Base-by-base conservation (phyloP, 2,797 vertebrate species). In the Chiroxiphia lanceolata region DNA sequence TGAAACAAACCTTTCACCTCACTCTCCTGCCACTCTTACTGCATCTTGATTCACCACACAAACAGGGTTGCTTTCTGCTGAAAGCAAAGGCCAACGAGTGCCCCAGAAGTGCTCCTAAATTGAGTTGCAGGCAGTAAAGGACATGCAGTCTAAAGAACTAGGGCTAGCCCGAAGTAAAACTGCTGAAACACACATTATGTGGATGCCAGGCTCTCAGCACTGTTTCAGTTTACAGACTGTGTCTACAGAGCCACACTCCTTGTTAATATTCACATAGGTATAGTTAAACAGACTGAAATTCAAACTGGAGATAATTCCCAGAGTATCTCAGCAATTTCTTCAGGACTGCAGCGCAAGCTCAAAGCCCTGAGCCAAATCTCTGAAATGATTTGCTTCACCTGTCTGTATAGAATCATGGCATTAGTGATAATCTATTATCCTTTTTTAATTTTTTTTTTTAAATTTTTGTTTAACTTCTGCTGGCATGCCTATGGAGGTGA, bases 151-250 rank as follows among this genome's bases (percentile, higher is more conserved):
- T 29, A 13, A 1, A 70, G 31, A 21, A n/a, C 27, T 26, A 20
- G 6, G 40, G 16, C 29, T 60, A 75, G 26, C 29, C 31, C 3
- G 1, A 34, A 65, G 42, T 42, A 48, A 74, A 85, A 36, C 3
- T 0, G 0, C 10, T 5, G 15, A 51, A 69, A 51, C 23, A 9
- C 5, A 1, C 3, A 2, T 8, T 36, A 10, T 33, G n/a, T 36
- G 63, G 22, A 40, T 84, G 20, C 31, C 59, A 59, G 54, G 38
- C 31, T 69, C 38, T 75, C 44, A 23, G 44, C 23, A 29, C 21
- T 27, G 13, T 54, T 69, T 70, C 47, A 48, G 14, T 57, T 76
- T 65, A 57, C 29, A n/a, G 40, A 20, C 13, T 16, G 19, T 64
- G 72, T 86, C 53, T 54, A 15, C 16, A 72, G 50, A 79, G 67